Base-by-base conservation (phyloP, 37 sponge, comb jelly and placozoan genomes). In the Haliclona indistincta region DNA sequence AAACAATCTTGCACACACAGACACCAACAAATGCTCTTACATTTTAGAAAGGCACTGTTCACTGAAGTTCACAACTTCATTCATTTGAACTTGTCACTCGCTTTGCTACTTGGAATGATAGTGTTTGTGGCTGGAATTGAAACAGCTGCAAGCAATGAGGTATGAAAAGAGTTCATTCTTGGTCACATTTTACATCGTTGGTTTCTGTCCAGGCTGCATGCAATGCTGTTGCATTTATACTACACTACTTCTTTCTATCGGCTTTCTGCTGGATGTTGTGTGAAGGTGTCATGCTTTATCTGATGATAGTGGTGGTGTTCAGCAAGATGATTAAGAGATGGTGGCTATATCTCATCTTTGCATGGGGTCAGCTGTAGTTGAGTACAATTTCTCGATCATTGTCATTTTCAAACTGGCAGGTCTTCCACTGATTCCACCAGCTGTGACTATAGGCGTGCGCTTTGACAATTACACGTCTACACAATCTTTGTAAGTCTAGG, bases 261-360 rank as follows among this genome's bases (percentile, higher is more conserved):
- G 65, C 73, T 8, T 84, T 84, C 78, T 84, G 71, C 26, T 84
- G 85, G 85, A 84, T 84, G 85, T 32, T 84, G 63, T 84, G 85
- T 71, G 85, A 84, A 41, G 85, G 76, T 15, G 36, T 84, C 55
- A 84, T 84, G 85, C 67, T 84, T 63, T 84, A 84, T 45, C 76
- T 84, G 63, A 53, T 84, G 65, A 38, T 84, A 64, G 78, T 77
- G 23, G 78, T 84, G 10, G 85, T 84, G 23, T 84, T 84, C 66
- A 63, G 55, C 6, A 20, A 13, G 0, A 71, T 84, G 4, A 33
- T 41, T 1, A 71, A 77, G 36, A 77, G 63, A 43, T 84, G 85
- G 85, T 84, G 76, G 71, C 63, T 77, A 49, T 84, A 71, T 66
- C 34, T 84, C 3, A 28, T 84, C 0, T 42, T 84, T 0, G 85